Base-by-base conservation (phyloP, 2,888 invertebrate genomes). In the Andrena bicolor region DNA sequence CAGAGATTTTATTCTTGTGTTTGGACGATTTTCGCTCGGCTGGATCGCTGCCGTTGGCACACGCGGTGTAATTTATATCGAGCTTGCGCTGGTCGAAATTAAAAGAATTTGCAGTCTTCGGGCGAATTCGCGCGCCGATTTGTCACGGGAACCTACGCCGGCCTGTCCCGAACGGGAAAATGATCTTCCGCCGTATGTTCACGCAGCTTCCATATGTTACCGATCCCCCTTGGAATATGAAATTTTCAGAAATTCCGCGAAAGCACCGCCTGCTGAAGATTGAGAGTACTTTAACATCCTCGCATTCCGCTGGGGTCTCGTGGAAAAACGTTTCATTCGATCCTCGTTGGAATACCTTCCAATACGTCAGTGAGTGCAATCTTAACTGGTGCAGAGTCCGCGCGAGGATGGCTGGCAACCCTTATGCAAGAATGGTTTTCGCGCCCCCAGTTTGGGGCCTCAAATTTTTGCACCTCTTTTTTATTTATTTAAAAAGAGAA, bases 71-170 rank as follows among this genome's bases (percentile, higher is more conserved):
- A 76, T 66, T 71, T 71, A 65, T 53, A 60, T 65, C 3, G 56
- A 66, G 70, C 64, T 51, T 65, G 49, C 16, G 48, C 49, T 35
- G 32, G 28, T 28, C 28, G 69, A 70, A 79, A 70, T 76, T 76
- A 51, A 64, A 80, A 80, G 65, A 65, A 76, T 63, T 35, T 64
- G 16, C 26, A 32, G 60, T 51, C 51, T 65, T 53, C 66, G 16
- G 65, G 41, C 61, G 51, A 61, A 77, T 77, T 77, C 60, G 41
- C 68, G 35, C 20, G 26, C 10, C 79, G 64, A 79, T 79, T 79
- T 69, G 63, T 75, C 69, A 58, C 35, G 49, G 8, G 56, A 10
- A 60, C 28, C 53, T 66, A 60, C 53, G 20, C 20, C 20, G 7
- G 26, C 4, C 32, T n/a, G 74, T 20, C 35, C 48, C n/a, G 64